A percentile compares a stretch with the other conserved stretches of the same genome.
Evolutionary conservation across 2,797 vertebrate genomes (phyloP).

Genomic region (Enteromius thamalakanensis): DNA sequence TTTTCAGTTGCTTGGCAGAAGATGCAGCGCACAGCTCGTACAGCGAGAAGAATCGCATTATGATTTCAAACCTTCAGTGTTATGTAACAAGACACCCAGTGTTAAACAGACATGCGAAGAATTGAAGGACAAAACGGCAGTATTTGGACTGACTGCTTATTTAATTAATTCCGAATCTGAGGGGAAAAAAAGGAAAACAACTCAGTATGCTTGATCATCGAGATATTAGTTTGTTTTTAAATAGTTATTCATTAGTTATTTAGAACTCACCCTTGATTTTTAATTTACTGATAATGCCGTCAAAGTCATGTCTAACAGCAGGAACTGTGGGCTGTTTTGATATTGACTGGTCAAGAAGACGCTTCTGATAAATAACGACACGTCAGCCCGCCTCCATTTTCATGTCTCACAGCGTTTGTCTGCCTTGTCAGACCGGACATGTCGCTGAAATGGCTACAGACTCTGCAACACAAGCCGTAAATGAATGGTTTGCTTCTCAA

Average conservation of each 20-base stretch:
- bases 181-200: neutral
- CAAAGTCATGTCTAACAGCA: constrained; percentile 19
- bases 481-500: neutral
- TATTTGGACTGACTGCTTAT: constrained; percentile 5
- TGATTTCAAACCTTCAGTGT: constrained; percentile 43
- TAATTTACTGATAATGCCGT: constrained; percentile 25
- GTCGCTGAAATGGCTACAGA: constrained; percentile 17
- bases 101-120: constrained; percentile 14
- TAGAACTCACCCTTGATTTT: neutral
- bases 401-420: constrained; percentile 35
- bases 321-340: neutral
- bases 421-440: constrained; percentile 2
- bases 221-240: neutral
- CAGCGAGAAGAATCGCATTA: constrained; percentile 38
- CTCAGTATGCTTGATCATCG: neutral
- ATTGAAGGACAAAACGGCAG: neutral
- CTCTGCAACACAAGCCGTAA: neutral
- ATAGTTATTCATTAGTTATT: neutral
- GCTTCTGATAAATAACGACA: constrained; percentile 48
- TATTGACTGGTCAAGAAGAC: constrained; percentile 12
- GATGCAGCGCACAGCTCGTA: constrained; percentile 6
- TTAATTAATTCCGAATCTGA: neutral
- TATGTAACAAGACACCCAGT: constrained; percentile 40
- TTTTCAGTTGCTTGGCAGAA: constrained; percentile 47
- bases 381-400: constrained; percentile 52